Percentiles rank a stretch among this genome's conserved stretches.
Evolutionary conservation across 2,888 invertebrate genomes (phyloP).

Genomic region (Galeopsomyia nigrocyanea): DNA sequence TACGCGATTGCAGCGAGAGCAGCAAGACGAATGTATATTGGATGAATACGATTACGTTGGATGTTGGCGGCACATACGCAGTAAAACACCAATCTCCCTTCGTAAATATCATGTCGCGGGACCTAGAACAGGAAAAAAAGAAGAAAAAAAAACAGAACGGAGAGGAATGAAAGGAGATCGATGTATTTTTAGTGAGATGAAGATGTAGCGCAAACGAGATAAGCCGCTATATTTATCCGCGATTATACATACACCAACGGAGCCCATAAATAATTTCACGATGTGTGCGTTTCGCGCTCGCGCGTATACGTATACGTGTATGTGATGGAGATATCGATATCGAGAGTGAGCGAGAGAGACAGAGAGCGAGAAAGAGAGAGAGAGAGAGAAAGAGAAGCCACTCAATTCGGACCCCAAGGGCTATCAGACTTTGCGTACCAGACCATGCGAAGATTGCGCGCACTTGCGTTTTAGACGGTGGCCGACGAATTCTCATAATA

Average conservation of each 20-base stretch:
- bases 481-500: too few relatives aligned
- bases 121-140: too few relatives aligned
- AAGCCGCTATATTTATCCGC: slow-evolving; percentile 11
- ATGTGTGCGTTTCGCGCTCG: not conserved
- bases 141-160: not conserved
- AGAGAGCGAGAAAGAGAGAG: not conserved
- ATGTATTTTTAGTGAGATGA: slow-evolving; percentile 10
- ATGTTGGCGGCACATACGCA: not conserved
- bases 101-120: too few relatives aligned
- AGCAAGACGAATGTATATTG: not conserved
- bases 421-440: too few relatives aligned
- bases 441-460: too few relatives aligned
- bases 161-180: slow-evolving; percentile 4
- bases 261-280: slow-evolving; percentile 25
- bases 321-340: slow-evolving; percentile 26
- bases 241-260: slow-evolving; percentile 9
- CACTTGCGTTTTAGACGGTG: too few relatives aligned
- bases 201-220: not conserved
- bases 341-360: too few relatives aligned
- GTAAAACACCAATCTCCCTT: not conserved
- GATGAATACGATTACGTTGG: slow-evolving; percentile 19
- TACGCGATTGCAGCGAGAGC: not conserved
- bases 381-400: slow-evolving; percentile 28
- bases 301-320: slow-evolving; percentile 1
- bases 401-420: slow-evolving; percentile 20